These are phyloP conservation scores for Teinopalpus imperialis DNA, from an alignment of 2,888 invertebrate genomes.

Conservation along the genomic window DNA sequence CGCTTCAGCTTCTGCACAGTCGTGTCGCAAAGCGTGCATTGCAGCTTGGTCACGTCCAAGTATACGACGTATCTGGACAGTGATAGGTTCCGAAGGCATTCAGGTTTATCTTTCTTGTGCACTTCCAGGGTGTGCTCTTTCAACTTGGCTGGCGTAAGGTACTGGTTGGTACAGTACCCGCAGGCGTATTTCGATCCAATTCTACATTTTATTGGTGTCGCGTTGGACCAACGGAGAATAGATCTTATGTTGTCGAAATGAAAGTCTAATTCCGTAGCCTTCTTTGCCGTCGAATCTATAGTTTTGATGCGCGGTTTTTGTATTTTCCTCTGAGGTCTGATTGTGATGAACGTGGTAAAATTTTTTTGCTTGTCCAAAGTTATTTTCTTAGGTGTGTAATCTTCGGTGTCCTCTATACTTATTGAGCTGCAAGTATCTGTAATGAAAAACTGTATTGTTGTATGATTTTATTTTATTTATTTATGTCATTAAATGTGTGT, in stretches of 20 bases:
- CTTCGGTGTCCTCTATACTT: background rate
- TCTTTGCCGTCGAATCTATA: background rate
- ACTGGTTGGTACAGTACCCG: slow-evolving; percentile 42
- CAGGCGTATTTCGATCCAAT: slow-evolving; percentile 42
- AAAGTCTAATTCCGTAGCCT: slow-evolving; percentile 47
- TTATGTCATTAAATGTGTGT: too few relatives aligned
- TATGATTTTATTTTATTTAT: too few relatives aligned
- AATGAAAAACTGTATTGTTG: slow-evolving; percentile 5
- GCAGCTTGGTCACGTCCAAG: slow-evolving; percentile 53
- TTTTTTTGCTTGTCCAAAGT: slow-evolving; percentile 8
- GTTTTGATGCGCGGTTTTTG: background rate
- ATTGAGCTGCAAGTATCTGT: slow-evolving; percentile 9
- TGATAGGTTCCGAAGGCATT: slow-evolving; percentile 28
- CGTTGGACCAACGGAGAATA: slow-evolving; percentile 44
- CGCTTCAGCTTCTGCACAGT: slow-evolving; percentile 43
- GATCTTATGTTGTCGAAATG: slow-evolving; percentile 51
- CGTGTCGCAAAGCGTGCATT: slow-evolving; percentile 48
- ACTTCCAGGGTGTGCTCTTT: slow-evolving; percentile 43
- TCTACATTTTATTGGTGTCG: slow-evolving; percentile 45
- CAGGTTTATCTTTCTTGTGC: slow-evolving; percentile 35
- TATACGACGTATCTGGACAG: slow-evolving; percentile 53
- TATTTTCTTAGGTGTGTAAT: background rate
- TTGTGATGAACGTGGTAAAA: slow-evolving; percentile 16
- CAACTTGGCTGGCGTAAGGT: slow-evolving; percentile 38
- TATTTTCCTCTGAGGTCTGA: slow-evolving; percentile 12